Evolutionary conservation across 1,140 invertebrate species (phyloP).

Genomic region (Brachionus calyciflorus): DNA sequence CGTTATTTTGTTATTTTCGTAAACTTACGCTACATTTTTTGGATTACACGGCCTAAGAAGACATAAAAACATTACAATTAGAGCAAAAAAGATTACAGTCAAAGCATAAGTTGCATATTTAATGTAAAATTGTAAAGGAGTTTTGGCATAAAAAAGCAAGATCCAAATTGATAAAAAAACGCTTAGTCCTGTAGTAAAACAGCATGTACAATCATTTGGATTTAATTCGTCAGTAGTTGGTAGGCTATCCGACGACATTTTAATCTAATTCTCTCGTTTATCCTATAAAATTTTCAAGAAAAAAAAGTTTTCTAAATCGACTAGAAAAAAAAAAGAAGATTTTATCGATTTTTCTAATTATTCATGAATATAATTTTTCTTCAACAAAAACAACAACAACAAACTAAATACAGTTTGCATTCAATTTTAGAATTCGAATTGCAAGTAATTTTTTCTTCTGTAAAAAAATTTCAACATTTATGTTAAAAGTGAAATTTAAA

Average conservation of each 20-base stretch:
- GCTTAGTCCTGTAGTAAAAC: no score
- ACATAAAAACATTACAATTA: neutral
- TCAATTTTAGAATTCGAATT: no score
- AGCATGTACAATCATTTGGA: neutral
- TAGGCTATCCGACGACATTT: conserved; percentile 23
- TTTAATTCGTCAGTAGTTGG: neutral
- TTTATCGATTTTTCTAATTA: no score
- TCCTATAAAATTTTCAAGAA: no score
- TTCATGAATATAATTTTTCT: no score
- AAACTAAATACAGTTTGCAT: no score
- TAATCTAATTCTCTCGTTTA: no score
- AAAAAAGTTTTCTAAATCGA: no score
- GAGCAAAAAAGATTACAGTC: neutral
- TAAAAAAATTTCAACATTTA: no score
- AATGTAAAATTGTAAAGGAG: neutral
- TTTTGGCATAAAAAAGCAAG: neutral
- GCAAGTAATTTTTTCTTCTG: no score
- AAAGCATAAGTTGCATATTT: conserved; percentile 1
- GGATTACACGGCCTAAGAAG: conserved; percentile 8
- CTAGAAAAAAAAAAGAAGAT: no score
- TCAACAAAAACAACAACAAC: no score
- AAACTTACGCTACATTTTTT: conserved; percentile 19
- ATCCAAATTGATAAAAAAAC: neutral
- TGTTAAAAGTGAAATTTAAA: neutral
- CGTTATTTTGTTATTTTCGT: neutral